These are phyloP conservation scores for Chondrosia reniformis DNA, from an alignment of 37 sponge, comb jelly and placozoan genomes.

Conservation along the genomic window DNA sequence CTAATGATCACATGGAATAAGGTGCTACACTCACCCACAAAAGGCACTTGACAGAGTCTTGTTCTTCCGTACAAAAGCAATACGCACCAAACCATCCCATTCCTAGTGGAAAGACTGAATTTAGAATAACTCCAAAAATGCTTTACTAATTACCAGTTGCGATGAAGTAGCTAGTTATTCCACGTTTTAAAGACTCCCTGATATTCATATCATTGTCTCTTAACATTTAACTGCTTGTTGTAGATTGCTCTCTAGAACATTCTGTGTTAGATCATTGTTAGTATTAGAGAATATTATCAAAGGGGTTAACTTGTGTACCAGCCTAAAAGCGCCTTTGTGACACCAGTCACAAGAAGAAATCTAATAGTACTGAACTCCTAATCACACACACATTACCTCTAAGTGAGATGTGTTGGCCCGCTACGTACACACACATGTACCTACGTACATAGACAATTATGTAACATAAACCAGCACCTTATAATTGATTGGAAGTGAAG, in stretches of 20 bases:
- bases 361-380: neutral
- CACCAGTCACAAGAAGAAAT: neutral
- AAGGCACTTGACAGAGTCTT: constrained; percentile 77
- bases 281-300: too few relatives aligned
- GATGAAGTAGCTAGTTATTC: too few relatives aligned
- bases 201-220: too few relatives aligned
- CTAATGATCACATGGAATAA: neutral
- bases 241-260: too few relatives aligned
- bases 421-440: neutral
- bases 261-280: too few relatives aligned
- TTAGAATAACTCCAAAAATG: too few relatives aligned
- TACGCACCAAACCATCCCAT: constrained; percentile 87
- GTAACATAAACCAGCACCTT: constrained; percentile 34
- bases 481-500: constrained; percentile 90
- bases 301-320: too few relatives aligned
- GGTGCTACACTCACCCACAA: constrained; percentile 15
- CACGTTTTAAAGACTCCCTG: too few relatives aligned
- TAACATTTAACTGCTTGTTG: too few relatives aligned
- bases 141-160: too few relatives aligned
- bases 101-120: constrained; percentile 53
- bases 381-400: neutral
- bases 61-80: constrained; percentile 87
- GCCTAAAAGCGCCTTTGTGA: too few relatives aligned
- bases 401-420: neutral
- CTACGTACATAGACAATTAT: neutral